Percentiles rank a stretch among this genome's conserved stretches.
These are phyloP conservation scores for Epinotia demarniana DNA, from an alignment of 2,888 invertebrate genomes.

Conservation along the genomic window DNA sequence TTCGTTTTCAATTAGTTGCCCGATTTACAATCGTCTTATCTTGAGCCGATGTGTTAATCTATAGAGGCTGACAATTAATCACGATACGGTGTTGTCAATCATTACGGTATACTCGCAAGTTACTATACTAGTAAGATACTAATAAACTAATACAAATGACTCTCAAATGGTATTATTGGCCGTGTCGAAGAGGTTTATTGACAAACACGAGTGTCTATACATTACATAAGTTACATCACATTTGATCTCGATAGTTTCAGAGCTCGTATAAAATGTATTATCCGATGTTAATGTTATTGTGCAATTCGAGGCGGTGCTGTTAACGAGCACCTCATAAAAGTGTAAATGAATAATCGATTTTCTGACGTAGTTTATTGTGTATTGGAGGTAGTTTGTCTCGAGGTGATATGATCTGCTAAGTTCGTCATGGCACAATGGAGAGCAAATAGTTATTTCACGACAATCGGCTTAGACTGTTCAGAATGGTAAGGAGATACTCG, in stretches of 20 bases:
- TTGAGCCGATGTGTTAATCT: constrained; percentile 34
- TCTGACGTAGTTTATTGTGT: constrained; percentile 50
- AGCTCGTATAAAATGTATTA: constrained; percentile 47
- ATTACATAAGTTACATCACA: constrained; percentile 45
- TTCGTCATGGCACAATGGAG: constrained; percentile 24
- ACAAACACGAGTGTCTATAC: constrained; percentile 40
- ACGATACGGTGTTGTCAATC: constrained; percentile 35
- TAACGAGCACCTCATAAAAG: constrained; percentile 64
- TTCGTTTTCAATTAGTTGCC: constrained; percentile 29
- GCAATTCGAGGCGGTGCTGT: constrained; percentile 54
- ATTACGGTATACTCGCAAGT: constrained; percentile 31
- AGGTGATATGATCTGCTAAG: constrained; percentile 54
- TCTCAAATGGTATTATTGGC: constrained; percentile 38
- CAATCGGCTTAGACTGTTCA: constrained; percentile 13
- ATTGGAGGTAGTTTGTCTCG: constrained; percentile 52
- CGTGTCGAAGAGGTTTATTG: constrained; percentile 43
- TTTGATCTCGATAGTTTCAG: constrained; percentile 40
- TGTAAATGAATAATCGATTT: constrained; percentile 64
- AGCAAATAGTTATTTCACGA: constrained; percentile 17
- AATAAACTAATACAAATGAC: constrained; percentile 45
- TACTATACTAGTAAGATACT: constrained; percentile 20
- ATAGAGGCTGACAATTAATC: constrained; percentile 36
- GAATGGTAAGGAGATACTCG: constrained; percentile 24
- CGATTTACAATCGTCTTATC: constrained; percentile 36
- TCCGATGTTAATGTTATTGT: constrained; percentile 56